These are phyloP conservation scores for Tapirus terrestris DNA, from an alignment of 2,113 vertebrate genomes.

Conservation along the genomic window DNA sequence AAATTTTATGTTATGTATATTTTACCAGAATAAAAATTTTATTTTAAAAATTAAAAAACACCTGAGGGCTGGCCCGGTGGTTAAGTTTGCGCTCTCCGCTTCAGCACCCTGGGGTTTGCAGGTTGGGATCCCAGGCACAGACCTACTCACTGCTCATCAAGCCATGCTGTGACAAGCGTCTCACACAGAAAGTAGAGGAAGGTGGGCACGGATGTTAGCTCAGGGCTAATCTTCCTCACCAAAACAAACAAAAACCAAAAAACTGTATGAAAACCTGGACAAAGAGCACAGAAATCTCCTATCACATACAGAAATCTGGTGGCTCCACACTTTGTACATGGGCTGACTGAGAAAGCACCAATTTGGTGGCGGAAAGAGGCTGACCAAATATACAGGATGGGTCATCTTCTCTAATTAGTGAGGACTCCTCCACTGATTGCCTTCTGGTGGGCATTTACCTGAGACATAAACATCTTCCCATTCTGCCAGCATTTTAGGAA, in stretches of 20 bases:
- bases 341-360: neutral
- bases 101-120: too few species aligned
- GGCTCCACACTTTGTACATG: neutral
- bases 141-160: too few species aligned
- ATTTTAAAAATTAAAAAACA: neutral
- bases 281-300: neutral
- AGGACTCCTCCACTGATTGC: neutral
- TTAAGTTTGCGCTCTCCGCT: too few species aligned
- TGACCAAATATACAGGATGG: fast-evolving
- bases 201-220: too few species aligned
- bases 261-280: neutral
- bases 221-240: too few species aligned
- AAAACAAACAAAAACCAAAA: too few species aligned
- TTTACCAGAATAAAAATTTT: neutral
- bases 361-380: neutral
- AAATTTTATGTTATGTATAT: neutral
- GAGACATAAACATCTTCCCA: too few species aligned
- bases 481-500: neutral
- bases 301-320: neutral
- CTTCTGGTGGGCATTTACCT: neutral
- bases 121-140: too few species aligned
- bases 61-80: too few species aligned
- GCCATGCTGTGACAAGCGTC: too few species aligned
- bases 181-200: too few species aligned
- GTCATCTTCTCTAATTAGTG: neutral